Percentiles rank a stretch among this genome's conserved stretches.
Evolutionary conservation across 2,888 invertebrate genomes (phyloP).

Genomic region (Rotaria socialis): DNA sequence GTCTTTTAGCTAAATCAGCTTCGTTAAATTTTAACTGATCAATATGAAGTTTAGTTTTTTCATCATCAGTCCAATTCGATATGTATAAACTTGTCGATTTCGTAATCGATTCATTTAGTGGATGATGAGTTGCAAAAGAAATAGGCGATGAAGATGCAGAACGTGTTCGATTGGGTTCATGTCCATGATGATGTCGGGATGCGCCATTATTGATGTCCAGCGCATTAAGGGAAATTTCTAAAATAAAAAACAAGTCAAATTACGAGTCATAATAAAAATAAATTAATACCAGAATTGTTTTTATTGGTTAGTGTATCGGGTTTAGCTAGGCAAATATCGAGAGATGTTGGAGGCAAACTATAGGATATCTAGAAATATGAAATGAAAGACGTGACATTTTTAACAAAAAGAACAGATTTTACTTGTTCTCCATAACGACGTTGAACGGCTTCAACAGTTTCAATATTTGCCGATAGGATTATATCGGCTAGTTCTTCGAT

Average conservation of each 20-base stretch:
- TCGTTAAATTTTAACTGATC: background rate
- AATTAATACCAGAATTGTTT: background rate
- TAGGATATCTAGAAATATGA: background rate
- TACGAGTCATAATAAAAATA: background rate
- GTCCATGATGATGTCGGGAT: background rate
- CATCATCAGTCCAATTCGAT: constrained; percentile 25
- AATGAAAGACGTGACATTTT: background rate
- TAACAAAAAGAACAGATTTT: background rate
- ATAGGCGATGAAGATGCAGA: background rate
- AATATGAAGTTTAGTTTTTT: background rate
- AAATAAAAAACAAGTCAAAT: background rate
- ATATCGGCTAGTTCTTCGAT: constrained; percentile 10
- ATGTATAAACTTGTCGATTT: background rate
- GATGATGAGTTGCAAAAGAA: background rate
- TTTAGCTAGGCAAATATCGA: background rate
- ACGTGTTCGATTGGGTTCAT: background rate
- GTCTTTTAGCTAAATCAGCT: constrained; percentile 59
- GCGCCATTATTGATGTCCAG: background rate
- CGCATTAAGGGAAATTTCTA: background rate
- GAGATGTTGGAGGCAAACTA: background rate
- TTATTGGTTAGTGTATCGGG: background rate
- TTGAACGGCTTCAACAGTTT: constrained; percentile 12
- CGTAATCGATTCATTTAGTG: background rate
- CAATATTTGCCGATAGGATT: constrained; percentile 25
- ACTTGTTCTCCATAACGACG: constrained; percentile 23